Conservation (phyloP, 92 coral and sea anemone species). For the Bergia sp. region DNA sequence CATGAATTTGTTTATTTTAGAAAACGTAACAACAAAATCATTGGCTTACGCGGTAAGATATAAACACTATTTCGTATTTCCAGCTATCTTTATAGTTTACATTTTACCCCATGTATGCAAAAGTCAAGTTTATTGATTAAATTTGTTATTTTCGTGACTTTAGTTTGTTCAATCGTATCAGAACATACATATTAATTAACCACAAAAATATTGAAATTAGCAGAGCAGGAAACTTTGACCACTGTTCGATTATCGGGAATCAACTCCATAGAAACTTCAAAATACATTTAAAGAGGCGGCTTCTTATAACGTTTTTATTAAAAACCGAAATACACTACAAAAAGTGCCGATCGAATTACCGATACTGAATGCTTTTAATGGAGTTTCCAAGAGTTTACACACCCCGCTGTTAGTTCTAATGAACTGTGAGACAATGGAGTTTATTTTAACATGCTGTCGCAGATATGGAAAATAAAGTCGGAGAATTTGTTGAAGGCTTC, state of each 20-base stretch:
- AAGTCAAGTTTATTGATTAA: background rate
- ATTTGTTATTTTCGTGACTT: conserved; percentile 11
- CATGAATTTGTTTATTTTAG: conserved; percentile 5
- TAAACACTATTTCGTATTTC: background rate
- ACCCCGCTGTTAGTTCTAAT: conserved; percentile 25
- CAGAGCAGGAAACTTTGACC: background rate
- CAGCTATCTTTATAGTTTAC: background rate
- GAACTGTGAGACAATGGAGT: conserved; percentile 1
- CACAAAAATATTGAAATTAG: conserved; percentile 20
- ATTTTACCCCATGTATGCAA: background rate
- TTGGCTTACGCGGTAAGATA: background rate
- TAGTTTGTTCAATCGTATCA: background rate
- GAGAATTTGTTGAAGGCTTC: background rate
- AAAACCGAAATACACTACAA: background rate
- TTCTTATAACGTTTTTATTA: conserved; percentile 4
- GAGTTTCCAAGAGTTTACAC: background rate
- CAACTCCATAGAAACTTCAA: background rate
- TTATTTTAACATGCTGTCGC: conserved; percentile 24
- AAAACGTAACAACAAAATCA: background rate
- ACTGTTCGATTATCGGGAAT: background rate
- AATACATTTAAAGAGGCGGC: background rate
- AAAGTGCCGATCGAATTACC: conserved; percentile 8
- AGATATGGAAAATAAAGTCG: conserved; percentile 1
- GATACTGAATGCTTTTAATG: conserved; percentile 18
- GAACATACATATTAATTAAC: conserved; percentile 16